phyloP scores from a whole-genome alignment of 1,140 invertebrate species.

The Grapholita molesta region DNA sequence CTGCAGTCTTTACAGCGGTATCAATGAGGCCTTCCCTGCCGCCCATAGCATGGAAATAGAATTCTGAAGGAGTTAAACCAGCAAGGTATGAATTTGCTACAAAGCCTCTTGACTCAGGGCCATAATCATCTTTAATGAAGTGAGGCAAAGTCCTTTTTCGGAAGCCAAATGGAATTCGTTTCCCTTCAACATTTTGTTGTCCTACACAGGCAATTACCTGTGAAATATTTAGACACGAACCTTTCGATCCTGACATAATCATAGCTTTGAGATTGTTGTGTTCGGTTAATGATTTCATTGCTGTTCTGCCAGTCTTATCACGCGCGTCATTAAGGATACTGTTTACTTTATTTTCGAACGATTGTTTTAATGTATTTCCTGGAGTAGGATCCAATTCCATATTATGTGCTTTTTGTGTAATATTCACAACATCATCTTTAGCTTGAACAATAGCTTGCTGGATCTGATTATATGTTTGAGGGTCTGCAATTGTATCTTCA shows the following conservation, averaged over 20 bases:
- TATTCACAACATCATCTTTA: conserved; percentile 99
- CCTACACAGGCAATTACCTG: conserved; percentile 99
- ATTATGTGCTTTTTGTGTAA: conserved; percentile 99
- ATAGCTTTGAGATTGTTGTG: conserved; percentile 99
- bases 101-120: conserved; percentile 99
- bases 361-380: conserved; percentile 98
- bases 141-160: conserved; percentile 98
- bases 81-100: conserved; percentile 99
- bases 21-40: conserved; percentile 99
- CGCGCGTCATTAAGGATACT: conserved; percentile 99
- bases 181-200: conserved; percentile 99
- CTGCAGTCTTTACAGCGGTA: conserved; percentile 99
- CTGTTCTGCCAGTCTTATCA: conserved; percentile 99
- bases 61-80: conserved; percentile 98
- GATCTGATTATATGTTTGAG: conserved; percentile 98
- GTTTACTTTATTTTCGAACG: conserved; percentile 95
- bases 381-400: conserved; percentile 99
- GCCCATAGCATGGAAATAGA: conserved; percentile 99
- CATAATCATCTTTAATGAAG: conserved; percentile 99
- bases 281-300: conserved; percentile 99
- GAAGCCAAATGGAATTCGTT: conserved; percentile 99
- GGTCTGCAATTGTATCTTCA: conserved; percentile 99
- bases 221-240: conserved; percentile 99
- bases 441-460: conserved; percentile 99
- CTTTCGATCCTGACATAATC: conserved; percentile 99